phyloP scores from a whole-genome alignment of 2,113 vertebrate species.

The Alosa alosa region DNA sequence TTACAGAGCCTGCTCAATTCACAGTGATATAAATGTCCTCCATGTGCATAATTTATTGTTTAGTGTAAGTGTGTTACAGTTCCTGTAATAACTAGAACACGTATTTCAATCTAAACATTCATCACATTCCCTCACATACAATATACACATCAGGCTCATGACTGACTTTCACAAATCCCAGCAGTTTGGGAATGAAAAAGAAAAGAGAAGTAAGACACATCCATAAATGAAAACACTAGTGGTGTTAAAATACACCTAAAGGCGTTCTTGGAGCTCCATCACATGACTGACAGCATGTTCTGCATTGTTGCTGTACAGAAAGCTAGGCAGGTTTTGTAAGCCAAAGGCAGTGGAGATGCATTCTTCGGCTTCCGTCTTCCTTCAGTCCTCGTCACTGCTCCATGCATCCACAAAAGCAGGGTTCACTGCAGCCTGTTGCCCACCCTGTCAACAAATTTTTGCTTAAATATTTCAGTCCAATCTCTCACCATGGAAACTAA shows the following conservation, averaged over 20 bases:
- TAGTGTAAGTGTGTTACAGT: neutral
- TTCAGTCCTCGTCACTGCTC: slow-evolving; percentile 89
- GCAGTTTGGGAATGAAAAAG: neutral
- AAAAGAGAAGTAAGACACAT: neutral
- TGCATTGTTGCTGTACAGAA: neutral
- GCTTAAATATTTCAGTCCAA: slow-evolving; percentile 28
- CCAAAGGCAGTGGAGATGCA: neutral
- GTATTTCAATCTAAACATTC: neutral
- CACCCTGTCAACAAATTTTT: slow-evolving; percentile 59
- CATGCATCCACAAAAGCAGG: slow-evolving; percentile 87
- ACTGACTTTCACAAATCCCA: neutral
- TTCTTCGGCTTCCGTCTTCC: neutral
- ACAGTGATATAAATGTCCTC: neutral
- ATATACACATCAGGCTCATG: neutral
- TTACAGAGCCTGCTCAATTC: neutral
- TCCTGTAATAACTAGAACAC: neutral
- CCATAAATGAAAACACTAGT: neutral
- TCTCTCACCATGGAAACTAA: neutral
- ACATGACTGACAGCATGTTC: neutral
- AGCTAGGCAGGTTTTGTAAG: neutral
- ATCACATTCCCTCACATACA: neutral
- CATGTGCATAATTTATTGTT: neutral
- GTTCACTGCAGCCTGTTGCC: slow-evolving; percentile 66
- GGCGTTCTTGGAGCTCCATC: neutral
- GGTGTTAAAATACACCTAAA: neutral